phyloP scores from a whole-genome alignment of 2,888 invertebrate genomes.

The Eubasilissa splendida region DNA sequence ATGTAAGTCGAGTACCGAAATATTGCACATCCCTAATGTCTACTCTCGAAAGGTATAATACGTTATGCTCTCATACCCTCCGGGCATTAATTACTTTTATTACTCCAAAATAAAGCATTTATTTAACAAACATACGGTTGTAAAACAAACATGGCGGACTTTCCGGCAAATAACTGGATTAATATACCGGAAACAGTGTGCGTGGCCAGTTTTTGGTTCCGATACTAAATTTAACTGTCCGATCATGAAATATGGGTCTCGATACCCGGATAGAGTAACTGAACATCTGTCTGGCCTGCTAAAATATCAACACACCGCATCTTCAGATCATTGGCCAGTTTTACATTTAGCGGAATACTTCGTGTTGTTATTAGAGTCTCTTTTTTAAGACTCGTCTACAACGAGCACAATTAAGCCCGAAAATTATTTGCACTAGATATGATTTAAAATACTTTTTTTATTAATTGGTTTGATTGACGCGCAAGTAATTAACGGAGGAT shows the following conservation, averaged over 20 bases:
- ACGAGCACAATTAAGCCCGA: too few species aligned
- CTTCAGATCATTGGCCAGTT: too few species aligned
- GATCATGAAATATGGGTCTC: conserved; percentile 15
- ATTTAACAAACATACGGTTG: conserved; percentile 18
- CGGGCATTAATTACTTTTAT: conserved; percentile 25
- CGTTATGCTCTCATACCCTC: conserved; percentile 1
- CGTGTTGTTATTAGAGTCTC: too few species aligned
- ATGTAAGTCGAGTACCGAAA: not conserved
- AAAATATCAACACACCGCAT: too few species aligned
- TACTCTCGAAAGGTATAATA: conserved; percentile 13
- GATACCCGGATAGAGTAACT: too few species aligned
- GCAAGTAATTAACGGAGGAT: too few species aligned
- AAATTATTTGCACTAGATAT: too few species aligned
- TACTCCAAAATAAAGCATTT: conserved; percentile 24
- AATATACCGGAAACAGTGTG: not conserved
- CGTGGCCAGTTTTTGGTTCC: not conserved
- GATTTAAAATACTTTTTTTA: too few species aligned
- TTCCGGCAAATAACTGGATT: conserved; percentile 18
- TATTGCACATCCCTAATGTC: not conserved
- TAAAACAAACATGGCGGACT: conserved; percentile 3
- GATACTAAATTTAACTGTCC: conserved; percentile 13
- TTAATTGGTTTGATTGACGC: too few species aligned
- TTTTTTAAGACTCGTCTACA: too few species aligned
- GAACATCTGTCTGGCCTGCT: too few species aligned
- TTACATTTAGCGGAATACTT: too few species aligned